A percentile compares a stretch with the other conserved stretches of the same genome.
phyloP scores from a whole-genome alignment of 2,113 vertebrate species.

The Pterocles orientalis region DNA sequence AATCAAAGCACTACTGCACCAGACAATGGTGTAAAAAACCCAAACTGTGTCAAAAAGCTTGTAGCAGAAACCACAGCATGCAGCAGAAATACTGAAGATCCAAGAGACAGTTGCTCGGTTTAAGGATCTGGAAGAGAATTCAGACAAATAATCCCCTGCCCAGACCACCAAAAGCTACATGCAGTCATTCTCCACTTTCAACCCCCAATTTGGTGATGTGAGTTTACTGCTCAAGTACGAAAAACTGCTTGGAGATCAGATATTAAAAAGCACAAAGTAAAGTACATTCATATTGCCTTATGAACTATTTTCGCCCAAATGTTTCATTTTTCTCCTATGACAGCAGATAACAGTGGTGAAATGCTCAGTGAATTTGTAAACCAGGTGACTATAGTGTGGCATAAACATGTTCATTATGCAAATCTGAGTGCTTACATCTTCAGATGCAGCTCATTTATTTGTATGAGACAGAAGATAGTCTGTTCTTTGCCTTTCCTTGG shows the following conservation, averaged over 20 bases:
- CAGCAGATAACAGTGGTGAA: constrained; percentile 59
- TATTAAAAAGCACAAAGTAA: neutral
- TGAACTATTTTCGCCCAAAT: neutral
- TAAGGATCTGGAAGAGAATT: neutral
- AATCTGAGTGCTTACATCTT: constrained; percentile 64
- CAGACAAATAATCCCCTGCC: neutral
- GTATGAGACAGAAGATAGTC: neutral
- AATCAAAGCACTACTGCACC: neutral
- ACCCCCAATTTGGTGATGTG: no score
- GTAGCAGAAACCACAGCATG: neutral
- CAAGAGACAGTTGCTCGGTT: neutral
- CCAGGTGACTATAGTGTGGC: constrained; percentile 66
- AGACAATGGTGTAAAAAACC: neutral
- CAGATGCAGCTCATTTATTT: constrained; percentile 49
- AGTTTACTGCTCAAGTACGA: neutral
- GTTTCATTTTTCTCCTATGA: constrained; percentile 52
- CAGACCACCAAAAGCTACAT: neutral
- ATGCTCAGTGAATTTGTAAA: constrained; percentile 60
- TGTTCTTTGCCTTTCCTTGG: neutral
- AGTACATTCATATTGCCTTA: neutral
- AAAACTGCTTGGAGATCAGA: neutral
- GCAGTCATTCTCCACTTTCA: neutral
- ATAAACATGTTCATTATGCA: constrained; percentile 70
- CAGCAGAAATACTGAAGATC: neutral
- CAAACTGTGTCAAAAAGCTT: neutral